A percentile compares a stretch with the other conserved stretches of the same genome.
Conservation (phyloP, 1,140 invertebrate species). For the Agrilus planipennis region DNA sequence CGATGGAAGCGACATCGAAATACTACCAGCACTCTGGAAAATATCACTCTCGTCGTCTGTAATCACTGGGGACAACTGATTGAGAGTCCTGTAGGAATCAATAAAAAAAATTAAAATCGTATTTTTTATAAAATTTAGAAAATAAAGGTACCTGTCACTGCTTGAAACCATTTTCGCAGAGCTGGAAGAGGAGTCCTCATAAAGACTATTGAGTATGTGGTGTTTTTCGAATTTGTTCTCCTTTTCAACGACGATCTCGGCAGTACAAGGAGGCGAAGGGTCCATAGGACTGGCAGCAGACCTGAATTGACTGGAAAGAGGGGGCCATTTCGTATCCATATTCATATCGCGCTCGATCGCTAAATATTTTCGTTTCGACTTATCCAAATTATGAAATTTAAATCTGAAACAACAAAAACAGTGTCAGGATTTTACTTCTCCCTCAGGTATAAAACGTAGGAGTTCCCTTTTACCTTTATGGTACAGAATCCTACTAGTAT, state of each 20-base stretch:
- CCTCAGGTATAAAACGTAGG: too few species aligned
- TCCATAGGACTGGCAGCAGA: constrained; percentile 27
- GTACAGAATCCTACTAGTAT: too few species aligned
- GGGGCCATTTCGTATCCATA: constrained; percentile 48
- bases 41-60: neutral
- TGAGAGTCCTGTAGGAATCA: neutral
- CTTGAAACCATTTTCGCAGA: neutral
- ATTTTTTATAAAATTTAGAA: too few species aligned
- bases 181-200: constrained; percentile 6
- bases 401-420: too few species aligned
- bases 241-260: constrained; percentile 35
- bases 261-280: constrained; percentile 29
- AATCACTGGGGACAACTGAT: neutral
- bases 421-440: too few species aligned
- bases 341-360: constrained; percentile 44
- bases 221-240: constrained; percentile 28
- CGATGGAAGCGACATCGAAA: too few species aligned
- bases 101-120: too few species aligned
- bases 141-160: neutral
- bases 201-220: constrained; percentile 31
- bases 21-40: neutral
- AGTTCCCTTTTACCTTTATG: too few species aligned
- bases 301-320: constrained; percentile 33
- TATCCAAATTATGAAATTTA: constrained; percentile 41
- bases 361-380: constrained; percentile 48